A percentile compares a stretch with the other conserved stretches of the same genome.
Conservation (phyloP, 2,888 invertebrate species). For the Elgonia sp. region DNA sequence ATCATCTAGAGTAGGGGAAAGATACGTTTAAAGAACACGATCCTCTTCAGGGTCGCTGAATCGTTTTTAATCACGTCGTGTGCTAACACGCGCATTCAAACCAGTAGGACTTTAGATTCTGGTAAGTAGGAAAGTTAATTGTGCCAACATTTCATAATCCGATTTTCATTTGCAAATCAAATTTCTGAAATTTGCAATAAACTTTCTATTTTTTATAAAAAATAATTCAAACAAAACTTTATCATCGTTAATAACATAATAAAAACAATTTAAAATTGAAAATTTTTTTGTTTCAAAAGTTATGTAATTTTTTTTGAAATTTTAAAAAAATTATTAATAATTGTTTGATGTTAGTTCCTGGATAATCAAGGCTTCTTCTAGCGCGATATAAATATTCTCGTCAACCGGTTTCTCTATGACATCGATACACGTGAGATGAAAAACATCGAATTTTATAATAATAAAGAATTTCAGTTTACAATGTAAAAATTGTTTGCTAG, state of each 20-base stretch:
- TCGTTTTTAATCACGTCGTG: conserved; percentile 66
- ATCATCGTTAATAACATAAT: no score
- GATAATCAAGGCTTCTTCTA: conserved; percentile 41
- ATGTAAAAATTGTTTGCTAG: not conserved
- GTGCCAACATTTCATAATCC: not conserved
- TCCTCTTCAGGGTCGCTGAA: conserved; percentile 71
- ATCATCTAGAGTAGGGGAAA: conserved; percentile 49
- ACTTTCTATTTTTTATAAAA: no score
- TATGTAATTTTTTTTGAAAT: not conserved
- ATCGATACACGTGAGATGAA: conserved; percentile 20
- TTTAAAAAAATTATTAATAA: no score
- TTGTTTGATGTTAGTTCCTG: not conserved
- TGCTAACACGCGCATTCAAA: conserved; percentile 43
- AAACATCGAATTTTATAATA: not conserved
- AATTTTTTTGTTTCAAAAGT: not conserved
- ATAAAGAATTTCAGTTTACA: not conserved
- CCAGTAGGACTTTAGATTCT: conserved; percentile 4
- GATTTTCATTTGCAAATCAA: not conserved
- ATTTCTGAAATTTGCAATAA: no score
- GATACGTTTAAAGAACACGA: conserved; percentile 60
- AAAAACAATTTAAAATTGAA: no score
- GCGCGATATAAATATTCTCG: conserved; percentile 1
- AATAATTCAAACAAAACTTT: no score
- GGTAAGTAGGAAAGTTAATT: conserved; percentile 12
- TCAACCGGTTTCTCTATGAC: conserved; percentile 44